Evolutionary conservation across 2,797 vertebrate genomes (phyloP), one percentile per base, ranked within the genome.

Genomic region (Chelon labrosus): DNA sequence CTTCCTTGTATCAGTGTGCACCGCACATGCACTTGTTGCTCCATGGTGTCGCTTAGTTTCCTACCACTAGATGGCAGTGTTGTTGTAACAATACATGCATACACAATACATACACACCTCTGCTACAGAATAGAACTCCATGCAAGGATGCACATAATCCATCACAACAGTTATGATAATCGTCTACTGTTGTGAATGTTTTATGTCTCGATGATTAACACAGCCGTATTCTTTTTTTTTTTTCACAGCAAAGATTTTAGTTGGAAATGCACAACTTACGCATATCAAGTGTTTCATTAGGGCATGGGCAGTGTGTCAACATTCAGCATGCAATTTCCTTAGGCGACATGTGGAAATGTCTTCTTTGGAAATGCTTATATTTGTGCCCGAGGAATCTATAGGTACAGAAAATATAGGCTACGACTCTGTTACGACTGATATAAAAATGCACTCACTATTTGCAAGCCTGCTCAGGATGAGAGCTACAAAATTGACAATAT

Each of bases 21-120:
- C 4, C 4, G 7, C 7, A 31, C 7, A 2, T 44, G 7, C 42
- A 17, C 42, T 44, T 17, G 42, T 44, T 12, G 14, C 42, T 17
- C 7, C 46, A 19, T 47, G 46, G 4, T 10, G 22, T 70, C 10
- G 10, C n/a, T 51, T 17, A 37, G 13, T 12, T n/a, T 53, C 59
- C 0, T 20, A 41, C 74, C 90, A 87, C 87, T 75, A 91, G 88
- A 79, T 77, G 88, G 70, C 1, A 59, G 75, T 68, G 60, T 77
- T 77, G 64, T 66, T 44, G 9, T 8, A 73, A 17, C 2, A 63
- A 67, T 37, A 31, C 0, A 20, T 7, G 0, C 8, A 22, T 22
- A 22, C 22, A 22, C 22, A 3, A 22, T 22, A 22, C 22, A 22
- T 22, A 22, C 17, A 27, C 0, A 47, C 22, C 0, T 0, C 7